Percentiles rank a stretch among this genome's conserved stretches.
Evolutionary conservation across 2,888 invertebrate species (phyloP).

Genomic region (Podabrus alpinus): DNA sequence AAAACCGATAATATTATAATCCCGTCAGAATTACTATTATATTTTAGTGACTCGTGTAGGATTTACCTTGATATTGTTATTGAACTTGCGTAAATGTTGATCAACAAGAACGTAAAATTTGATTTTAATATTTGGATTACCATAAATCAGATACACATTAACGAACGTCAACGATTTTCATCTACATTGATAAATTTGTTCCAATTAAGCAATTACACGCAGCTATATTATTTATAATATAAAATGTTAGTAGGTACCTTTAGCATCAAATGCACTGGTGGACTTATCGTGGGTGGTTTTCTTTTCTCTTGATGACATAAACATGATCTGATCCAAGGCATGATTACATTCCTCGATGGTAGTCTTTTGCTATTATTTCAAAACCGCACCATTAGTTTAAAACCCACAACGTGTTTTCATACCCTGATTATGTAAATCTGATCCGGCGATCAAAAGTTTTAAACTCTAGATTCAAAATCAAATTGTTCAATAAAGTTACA

Average conservation of each 20-base stretch:
- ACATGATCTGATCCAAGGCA: constrained; percentile 58
- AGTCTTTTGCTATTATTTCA: constrained; percentile 8
- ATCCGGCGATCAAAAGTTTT: background rate
- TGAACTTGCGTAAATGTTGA: background rate
- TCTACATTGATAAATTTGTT: background rate
- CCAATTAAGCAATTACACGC: background rate
- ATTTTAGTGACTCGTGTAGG: background rate
- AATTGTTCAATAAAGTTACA: background rate
- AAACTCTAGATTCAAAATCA: background rate
- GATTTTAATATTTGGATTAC: background rate
- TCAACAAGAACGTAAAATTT: background rate
- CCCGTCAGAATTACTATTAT: background rate
- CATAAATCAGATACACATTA: background rate
- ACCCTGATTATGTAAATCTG: no score
- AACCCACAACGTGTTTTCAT: background rate
- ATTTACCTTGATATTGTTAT: background rate
- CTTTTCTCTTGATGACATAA: constrained; percentile 57
- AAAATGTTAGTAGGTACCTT: constrained; percentile 55
- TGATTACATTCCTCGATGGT: constrained; percentile 36
- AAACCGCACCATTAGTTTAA: constrained; percentile 15
- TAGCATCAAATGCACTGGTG: constrained; percentile 56
- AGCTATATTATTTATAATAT: background rate
- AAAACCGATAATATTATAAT: background rate
- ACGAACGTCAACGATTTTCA: background rate
- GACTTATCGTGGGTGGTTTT: constrained; percentile 55